These are phyloP conservation scores for Augochlora pura DNA, from an alignment of 1,140 invertebrate genomes.

Conservation along the genomic window DNA sequence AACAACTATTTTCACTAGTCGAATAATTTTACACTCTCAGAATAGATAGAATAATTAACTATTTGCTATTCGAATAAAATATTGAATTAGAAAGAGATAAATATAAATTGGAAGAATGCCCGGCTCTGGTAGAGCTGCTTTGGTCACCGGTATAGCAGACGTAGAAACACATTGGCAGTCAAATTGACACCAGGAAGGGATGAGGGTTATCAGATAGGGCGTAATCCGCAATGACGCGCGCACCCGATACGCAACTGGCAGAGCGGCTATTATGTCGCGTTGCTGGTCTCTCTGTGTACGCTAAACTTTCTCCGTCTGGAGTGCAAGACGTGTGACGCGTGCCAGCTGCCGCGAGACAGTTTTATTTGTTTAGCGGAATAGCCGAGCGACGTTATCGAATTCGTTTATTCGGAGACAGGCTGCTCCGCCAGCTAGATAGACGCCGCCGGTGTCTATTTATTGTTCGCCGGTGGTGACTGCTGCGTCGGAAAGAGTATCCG, in stretches of 20 bases:
- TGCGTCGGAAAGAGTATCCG: not conserved
- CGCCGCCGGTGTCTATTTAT: not conserved
- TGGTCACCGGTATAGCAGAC: no score
- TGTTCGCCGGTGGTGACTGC: not conserved
- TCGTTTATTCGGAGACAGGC: conserved; percentile 18
- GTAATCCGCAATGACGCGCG: not conserved
- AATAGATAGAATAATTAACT: no score
- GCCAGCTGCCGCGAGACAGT: conserved; percentile 32
- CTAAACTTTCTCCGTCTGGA: conserved; percentile 38
- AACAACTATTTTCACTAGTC: no score
- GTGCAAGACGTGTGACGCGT: conserved; percentile 17
- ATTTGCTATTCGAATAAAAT: no score
- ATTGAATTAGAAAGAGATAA: no score
- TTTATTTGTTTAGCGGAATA: conserved; percentile 45
- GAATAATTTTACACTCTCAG: no score
- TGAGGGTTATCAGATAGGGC: no score
- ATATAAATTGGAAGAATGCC: no score
- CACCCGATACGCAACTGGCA: not conserved
- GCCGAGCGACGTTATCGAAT: conserved; percentile 29
- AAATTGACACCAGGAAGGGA: no score
- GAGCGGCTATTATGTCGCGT: not conserved
- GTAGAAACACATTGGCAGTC: no score
- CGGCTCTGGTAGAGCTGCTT: no score
- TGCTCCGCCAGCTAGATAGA: conserved; percentile 18
- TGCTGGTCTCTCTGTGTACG: not conserved